Evolutionary conservation across 1,140 invertebrate species (phyloP).

Genomic region (Orchestia grillus): DNA sequence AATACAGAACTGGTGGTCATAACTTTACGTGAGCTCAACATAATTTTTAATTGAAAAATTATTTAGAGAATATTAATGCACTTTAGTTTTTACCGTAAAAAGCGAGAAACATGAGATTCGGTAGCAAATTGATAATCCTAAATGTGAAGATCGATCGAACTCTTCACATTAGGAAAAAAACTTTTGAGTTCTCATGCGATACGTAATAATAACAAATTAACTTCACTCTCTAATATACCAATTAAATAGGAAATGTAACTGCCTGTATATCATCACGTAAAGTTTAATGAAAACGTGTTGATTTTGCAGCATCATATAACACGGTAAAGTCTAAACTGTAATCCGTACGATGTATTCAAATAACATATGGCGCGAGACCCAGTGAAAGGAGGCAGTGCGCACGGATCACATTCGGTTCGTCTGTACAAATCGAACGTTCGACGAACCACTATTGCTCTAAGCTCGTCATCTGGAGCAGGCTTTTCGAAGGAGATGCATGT

Average conservation of each 20-base stretch:
- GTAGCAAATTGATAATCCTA: neutral
- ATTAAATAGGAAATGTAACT: neutral
- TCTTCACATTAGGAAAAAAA: neutral
- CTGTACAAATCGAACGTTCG: neutral
- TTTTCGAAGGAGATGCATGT: neutral
- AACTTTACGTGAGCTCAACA: no score
- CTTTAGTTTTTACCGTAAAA: neutral
- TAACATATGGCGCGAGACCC: neutral
- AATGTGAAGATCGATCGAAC: neutral
- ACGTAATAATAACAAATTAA: neutral
- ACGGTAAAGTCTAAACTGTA: neutral
- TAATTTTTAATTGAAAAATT: no score
- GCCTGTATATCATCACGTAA: neutral
- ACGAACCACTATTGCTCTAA: neutral
- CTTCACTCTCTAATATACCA: no score
- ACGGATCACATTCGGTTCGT: neutral
- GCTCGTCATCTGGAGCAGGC: neutral
- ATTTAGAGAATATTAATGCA: no score
- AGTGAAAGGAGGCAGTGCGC: neutral
- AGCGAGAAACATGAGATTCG: neutral
- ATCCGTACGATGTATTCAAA: neutral
- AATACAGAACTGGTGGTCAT: no score
- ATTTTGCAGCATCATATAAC: neutral
- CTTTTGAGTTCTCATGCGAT: neutral
- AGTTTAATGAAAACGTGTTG: neutral